These are phyloP conservation scores for Adineta ricciae DNA, from an alignment of 2,888 invertebrate genomes.

Conservation along the genomic window DNA sequence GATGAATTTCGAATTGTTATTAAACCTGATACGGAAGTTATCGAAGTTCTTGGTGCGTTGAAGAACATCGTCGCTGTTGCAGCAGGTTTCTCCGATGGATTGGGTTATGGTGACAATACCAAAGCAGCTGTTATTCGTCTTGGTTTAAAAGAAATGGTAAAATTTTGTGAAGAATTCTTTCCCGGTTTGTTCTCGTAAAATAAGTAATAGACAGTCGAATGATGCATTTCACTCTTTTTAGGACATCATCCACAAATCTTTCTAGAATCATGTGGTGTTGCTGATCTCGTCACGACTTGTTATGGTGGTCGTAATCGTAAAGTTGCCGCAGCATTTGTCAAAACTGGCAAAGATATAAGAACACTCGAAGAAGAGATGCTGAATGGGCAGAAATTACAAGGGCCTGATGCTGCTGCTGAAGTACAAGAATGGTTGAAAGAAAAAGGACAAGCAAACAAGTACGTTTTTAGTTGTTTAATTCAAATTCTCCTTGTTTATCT, in stretches of 20 bases:
- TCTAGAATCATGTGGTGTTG: slow-evolving; percentile 95
- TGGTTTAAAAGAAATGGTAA: slow-evolving; percentile 98
- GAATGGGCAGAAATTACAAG: slow-evolving; percentile 94
- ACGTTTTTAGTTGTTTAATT: neutral
- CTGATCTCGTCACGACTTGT: slow-evolving; percentile 94
- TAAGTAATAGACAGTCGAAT: neutral
- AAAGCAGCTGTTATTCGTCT: slow-evolving; percentile 94
- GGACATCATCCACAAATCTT: slow-evolving; percentile 81
- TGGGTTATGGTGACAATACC: slow-evolving; percentile 97
- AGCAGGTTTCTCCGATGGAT: slow-evolving; percentile 91
- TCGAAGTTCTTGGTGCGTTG: slow-evolving; percentile 93
- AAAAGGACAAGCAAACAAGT: neutral
- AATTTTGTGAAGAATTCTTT: slow-evolving; percentile 65
- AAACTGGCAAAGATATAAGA: slow-evolving; percentile 58
- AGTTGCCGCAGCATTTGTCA: slow-evolving; percentile 75
- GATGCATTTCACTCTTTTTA: neutral
- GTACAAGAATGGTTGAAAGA: slow-evolving; percentile 57
- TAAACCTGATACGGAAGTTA: slow-evolving; percentile 86
- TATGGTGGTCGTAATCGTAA: slow-evolving; percentile 91
- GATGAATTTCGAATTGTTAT: slow-evolving; percentile 88
- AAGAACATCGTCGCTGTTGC: slow-evolving; percentile 98
- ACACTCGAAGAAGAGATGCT: slow-evolving; percentile 85
- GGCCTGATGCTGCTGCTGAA: slow-evolving; percentile 90
- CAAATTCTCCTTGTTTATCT: too few species aligned
- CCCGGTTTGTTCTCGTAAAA: slow-evolving; percentile 50